These are phyloP conservation scores for Alca torda DNA, from an alignment of 2,797 vertebrate species.

Conservation along the genomic window DNA sequence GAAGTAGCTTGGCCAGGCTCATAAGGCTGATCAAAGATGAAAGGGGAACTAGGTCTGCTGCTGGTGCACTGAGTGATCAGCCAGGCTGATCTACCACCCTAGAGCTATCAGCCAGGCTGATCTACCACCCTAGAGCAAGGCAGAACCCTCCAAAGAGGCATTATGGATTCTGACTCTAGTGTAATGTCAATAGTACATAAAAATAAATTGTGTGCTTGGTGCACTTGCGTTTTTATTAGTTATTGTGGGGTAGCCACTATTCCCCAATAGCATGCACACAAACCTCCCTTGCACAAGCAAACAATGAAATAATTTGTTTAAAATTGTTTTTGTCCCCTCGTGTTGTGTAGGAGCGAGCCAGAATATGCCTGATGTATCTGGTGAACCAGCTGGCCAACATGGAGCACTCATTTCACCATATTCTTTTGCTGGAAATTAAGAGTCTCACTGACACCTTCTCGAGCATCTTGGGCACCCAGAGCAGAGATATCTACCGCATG, in stretches of 20 bases:
- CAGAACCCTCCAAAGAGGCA: background rate
- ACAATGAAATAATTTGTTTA: background rate
- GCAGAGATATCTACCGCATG: constrained; percentile 92
- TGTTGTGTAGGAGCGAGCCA: constrained; percentile 80
- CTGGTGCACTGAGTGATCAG: background rate
- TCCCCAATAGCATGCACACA: background rate
- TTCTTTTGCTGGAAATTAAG: constrained; percentile 89
- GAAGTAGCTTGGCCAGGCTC: background rate
- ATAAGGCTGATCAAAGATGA: background rate
- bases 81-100: background rate
- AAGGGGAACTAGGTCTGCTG: background rate
- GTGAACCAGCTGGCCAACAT: constrained; percentile 88
- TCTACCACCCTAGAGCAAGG: rapidly evolving
- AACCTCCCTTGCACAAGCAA: background rate
- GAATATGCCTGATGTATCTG: constrained; percentile 84
- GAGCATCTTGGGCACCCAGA: constrained; percentile 81
- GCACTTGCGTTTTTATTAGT: background rate
- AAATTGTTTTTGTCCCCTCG: background rate
- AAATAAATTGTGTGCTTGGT: background rate
- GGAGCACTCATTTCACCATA: constrained; percentile 92
- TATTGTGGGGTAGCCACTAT: rapidly evolving
- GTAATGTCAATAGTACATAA: background rate
- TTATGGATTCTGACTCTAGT: background rate
- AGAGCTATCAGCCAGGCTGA: background rate
- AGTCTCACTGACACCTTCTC: constrained; percentile 85